phyloP scores from a whole-genome alignment of 2,113 vertebrate genomes.

The Cyrtonyx montezumae region DNA sequence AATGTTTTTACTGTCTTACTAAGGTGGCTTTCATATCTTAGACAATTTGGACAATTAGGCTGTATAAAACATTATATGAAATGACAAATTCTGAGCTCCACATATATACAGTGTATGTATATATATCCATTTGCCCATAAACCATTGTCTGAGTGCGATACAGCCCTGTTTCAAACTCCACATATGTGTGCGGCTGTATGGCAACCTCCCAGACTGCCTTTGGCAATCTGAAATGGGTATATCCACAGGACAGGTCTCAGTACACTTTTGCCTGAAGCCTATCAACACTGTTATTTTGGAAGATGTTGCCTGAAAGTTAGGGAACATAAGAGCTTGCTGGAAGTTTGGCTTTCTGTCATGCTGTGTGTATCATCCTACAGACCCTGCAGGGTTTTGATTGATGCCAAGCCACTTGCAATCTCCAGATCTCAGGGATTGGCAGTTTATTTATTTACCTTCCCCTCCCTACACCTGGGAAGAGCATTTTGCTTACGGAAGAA shows the following conservation, averaged over 20 bases:
- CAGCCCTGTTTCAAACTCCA: background rate
- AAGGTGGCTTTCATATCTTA: background rate
- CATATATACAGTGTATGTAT: fast-evolving
- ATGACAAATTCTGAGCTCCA: background rate
- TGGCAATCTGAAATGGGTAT: too few relatives aligned
- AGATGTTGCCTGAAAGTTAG: background rate
- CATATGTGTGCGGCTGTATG: background rate
- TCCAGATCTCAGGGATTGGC: background rate
- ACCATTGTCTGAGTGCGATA: background rate
- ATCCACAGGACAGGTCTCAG: background rate
- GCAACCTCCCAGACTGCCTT: background rate
- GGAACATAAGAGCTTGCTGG: background rate
- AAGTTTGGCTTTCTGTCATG: background rate
- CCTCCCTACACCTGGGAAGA: background rate
- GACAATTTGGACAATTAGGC: background rate
- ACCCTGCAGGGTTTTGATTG: background rate
- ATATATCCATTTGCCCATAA: background rate
- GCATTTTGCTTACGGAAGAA: background rate
- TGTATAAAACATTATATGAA: background rate
- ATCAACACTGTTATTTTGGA: background rate
- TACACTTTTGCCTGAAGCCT: background rate
- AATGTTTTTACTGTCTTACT: background rate
- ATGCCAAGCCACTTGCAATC: background rate
- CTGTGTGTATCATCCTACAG: background rate
- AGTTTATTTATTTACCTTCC: background rate